Evolutionary conservation across 92 coral and sea anemone species (phyloP), one percentile per base, ranked within the genome.

Genomic region (Bergia puertoricense): DNA sequence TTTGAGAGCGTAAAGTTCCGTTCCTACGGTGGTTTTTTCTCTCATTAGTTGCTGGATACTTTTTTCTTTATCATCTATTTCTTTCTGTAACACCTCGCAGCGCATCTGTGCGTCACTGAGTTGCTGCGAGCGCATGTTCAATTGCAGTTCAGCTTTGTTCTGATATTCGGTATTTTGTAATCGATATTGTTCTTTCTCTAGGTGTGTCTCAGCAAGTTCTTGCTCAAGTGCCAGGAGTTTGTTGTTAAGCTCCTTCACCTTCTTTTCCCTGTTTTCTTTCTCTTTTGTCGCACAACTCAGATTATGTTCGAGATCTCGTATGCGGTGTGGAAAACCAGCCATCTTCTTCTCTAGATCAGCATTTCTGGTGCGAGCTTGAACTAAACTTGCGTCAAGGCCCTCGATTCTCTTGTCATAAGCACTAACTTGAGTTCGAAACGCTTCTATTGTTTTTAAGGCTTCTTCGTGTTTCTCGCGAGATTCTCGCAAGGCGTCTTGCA

Each of bases 291-390:
- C 95, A 69, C 42, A 91, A 40, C 85, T 85, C 30, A 95, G 88
- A 50, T 90, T 91, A 57, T 80, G 79, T 79, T 91, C 90, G 79
- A 94, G 85, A 30, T 85, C 91, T 22, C 85, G 87, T 14, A 92
- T 57, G 45, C 81, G 92, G 65, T 77, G 86, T 40, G 90, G 92
- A 72, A 92, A 76, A 69, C 73, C 59, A 38, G 92, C 80, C 81
- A 92, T 46, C 59, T 93, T 94, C 40, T 92, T 92, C 71, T 95
- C 98, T 42, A 95, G 92, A 59, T 95, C 98, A 46, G 88, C 86
- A 79, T 92, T 93, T 65, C 93, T 86, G 81, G 91, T 62, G 6
- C 95, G 89, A 85, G 91, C 91, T 5, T 87, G 87, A 48, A 72
- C 77, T 74, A 84, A 71, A 84, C 87, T 84, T 68, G 87, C 77